These are phyloP conservation scores for Ophioderma brevispina DNA, from an alignment of 35 echinoderm and acorn worm genomes.

Conservation along the genomic window DNA sequence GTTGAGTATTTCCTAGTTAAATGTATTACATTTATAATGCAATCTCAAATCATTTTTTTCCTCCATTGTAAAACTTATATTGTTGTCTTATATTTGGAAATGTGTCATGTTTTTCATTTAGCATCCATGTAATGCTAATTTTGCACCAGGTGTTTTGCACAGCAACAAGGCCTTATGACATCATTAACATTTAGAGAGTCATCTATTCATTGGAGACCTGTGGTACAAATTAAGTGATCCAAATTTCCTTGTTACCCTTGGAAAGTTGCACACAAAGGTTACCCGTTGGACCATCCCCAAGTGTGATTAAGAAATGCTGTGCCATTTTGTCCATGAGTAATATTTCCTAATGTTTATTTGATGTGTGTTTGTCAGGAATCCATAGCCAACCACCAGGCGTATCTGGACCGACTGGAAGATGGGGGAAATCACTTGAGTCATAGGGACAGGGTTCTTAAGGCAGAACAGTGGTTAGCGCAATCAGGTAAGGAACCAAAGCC, in stretches of 20 bases:
- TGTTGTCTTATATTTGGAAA: no score
- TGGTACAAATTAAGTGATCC: neutral
- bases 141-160: no score
- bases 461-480: slow-evolving; percentile 87
- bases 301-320: neutral
- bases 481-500: slow-evolving; percentile 61
- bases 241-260: neutral
- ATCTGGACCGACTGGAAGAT: slow-evolving; percentile 61
- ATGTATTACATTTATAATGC: no score
- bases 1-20: no score
- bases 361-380: slow-evolving; percentile 64
- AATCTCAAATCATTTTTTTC: no score
- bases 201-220: neutral
- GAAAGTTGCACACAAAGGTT: neutral
- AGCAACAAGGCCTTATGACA: neutral
- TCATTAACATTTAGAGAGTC: neutral
- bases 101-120: no score
- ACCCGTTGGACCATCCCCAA: neutral
- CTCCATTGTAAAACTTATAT: no score
- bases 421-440: slow-evolving; percentile 65
- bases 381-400: slow-evolving; percentile 92
- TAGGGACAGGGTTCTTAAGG: slow-evolving; percentile 62
- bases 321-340: no score
- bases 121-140: no score
- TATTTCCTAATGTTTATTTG: no score